Evolutionary conservation across 2,113 vertebrate species (phyloP).

Genomic region (Percina caprodes): DNA sequence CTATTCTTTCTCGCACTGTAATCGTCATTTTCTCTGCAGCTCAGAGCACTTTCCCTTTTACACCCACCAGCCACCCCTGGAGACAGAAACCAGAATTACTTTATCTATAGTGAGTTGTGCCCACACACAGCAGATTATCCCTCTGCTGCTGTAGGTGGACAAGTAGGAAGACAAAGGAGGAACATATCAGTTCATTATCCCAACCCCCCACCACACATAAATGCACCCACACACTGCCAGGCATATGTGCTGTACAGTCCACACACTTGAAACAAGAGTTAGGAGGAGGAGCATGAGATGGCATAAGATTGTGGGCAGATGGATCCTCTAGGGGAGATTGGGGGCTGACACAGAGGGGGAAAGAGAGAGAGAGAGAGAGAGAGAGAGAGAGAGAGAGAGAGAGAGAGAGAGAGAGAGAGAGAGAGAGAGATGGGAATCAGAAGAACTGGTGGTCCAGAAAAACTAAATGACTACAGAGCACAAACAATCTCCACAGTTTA

Average conservation of each 20-base stretch:
- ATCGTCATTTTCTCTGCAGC: conserved; percentile 54
- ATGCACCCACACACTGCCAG: conserved; percentile 41
- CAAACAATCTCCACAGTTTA: conserved; percentile 1
- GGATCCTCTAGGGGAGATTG: conserved; percentile 63
- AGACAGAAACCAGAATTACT: conserved; percentile 42
- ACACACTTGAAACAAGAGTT: conserved; percentile 25
- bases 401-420: not conserved
- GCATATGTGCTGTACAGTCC: conserved; percentile 3
- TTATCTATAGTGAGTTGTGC: conserved; percentile 26
- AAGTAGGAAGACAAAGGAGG: conserved; percentile 60
- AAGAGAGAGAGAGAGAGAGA: too few relatives aligned
- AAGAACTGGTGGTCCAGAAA: conserved; percentile 43
- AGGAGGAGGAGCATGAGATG: conserved; percentile 48
- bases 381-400: too few relatives aligned
- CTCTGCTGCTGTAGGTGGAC: conserved; percentile 60
- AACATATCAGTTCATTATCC: conserved; percentile 56
- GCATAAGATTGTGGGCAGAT: conserved; percentile 73
- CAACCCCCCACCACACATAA: conserved; percentile 21
- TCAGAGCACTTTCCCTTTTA: conserved; percentile 19
- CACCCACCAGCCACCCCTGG: conserved; percentile 45
- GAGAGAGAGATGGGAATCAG: conserved; percentile 12
- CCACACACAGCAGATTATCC: conserved; percentile 30
- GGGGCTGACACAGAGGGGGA: conserved; percentile 51
- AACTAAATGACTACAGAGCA: conserved; percentile 21
- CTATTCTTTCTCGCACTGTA: conserved; percentile 38